These are phyloP conservation scores for Enteromius fasciolatus DNA, from an alignment of 2,797 vertebrate genomes.

Conservation along the genomic window DNA sequence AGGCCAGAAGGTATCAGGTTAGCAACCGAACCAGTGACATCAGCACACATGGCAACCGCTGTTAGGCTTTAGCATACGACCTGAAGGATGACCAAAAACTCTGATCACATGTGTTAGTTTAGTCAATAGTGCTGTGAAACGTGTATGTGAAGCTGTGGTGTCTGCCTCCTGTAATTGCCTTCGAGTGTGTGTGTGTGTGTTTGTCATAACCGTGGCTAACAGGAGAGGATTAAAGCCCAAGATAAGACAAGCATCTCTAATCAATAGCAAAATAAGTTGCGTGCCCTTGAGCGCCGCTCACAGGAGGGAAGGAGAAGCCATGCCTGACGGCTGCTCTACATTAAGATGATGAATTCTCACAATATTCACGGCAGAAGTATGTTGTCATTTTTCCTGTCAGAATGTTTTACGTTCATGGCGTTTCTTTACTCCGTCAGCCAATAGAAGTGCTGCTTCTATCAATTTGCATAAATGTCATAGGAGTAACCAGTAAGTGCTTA, in stretches of 20 bases:
- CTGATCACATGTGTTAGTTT: not conserved
- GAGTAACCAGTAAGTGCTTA: not conserved
- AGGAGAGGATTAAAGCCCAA: constrained; percentile 61
- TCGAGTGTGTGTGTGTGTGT: constrained; percentile 34
- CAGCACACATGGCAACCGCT: not conserved
- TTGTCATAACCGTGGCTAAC: constrained; percentile 54
- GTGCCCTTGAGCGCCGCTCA: constrained; percentile 45
- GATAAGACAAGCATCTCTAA: constrained; percentile 61
- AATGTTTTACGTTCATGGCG: not conserved
- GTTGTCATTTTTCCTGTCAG: not conserved
- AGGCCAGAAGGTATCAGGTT: not conserved
- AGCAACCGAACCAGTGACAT: constrained; percentile 11
- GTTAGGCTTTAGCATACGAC: constrained; percentile 1
- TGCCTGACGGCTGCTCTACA: not conserved
- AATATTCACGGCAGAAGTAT: not conserved
- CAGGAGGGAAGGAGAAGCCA: constrained; percentile 1
- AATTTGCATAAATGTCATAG: not conserved
- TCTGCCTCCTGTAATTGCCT: constrained; percentile 36
- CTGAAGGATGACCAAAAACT: constrained; percentile 1
- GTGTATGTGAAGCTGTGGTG: not conserved
- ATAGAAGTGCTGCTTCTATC: not conserved
- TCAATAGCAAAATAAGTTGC: constrained; percentile 62
- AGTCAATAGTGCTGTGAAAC: constrained; percentile 4
- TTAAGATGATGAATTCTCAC: not conserved
- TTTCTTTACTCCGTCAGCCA: not conserved